phyloP scores from a whole-genome alignment of 2,888 invertebrate species.

The Norana najaformis region DNA sequence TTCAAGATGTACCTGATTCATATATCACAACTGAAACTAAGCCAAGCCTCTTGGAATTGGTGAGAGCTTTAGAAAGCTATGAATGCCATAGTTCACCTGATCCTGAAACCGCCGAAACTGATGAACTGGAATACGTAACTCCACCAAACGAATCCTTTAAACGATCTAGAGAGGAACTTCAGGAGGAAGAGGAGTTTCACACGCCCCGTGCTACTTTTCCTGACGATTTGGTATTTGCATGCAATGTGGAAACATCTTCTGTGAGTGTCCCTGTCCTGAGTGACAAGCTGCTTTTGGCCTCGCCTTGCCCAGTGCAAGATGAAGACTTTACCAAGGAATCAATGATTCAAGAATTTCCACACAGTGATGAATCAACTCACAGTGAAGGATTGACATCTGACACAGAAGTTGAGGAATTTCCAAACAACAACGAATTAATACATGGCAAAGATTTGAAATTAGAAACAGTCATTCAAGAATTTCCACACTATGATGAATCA shows the following conservation, averaged over 20 bases:
- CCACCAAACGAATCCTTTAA: background rate
- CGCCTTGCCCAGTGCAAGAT: background rate
- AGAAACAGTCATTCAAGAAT: background rate
- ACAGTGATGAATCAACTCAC: background rate
- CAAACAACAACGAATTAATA: background rate
- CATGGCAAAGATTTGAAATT: too few species aligned
- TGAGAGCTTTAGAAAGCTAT: background rate
- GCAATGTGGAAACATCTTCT: background rate
- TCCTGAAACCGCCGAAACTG: background rate
- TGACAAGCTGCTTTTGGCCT: background rate
- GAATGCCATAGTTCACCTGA: background rate
- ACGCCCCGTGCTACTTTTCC: background rate
- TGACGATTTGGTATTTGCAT: background rate
- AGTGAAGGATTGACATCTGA: background rate
- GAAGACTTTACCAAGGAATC: background rate
- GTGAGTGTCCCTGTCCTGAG: background rate
- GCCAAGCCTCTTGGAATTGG: background rate
- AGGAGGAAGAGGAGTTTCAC: conserved; percentile 7
- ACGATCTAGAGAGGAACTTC: background rate
- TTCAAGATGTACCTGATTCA: background rate
- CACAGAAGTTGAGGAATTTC: background rate
- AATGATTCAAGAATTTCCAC: background rate
- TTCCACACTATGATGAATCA: background rate
- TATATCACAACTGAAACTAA: background rate
- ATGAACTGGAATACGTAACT: background rate